phyloP scores from a whole-genome alignment of 2,888 invertebrate genomes.

The Ptychoptera albimana region DNA sequence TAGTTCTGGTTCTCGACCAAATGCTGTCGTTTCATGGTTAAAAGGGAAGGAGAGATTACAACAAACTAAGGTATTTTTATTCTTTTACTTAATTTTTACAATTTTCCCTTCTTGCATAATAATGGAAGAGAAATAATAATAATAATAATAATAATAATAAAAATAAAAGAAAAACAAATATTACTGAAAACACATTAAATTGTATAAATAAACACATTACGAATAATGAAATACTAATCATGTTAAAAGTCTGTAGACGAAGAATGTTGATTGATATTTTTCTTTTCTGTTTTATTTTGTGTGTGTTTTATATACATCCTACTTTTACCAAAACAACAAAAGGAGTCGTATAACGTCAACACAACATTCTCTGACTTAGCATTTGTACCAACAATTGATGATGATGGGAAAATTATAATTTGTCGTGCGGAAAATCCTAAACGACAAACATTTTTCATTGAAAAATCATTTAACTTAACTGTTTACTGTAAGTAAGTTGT shows the following conservation, averaged over 20 bases:
- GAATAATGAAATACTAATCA: slow-evolving; percentile 62
- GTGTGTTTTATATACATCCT: no score
- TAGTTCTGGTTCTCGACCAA: slow-evolving; percentile 36
- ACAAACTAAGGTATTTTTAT: slow-evolving; percentile 4
- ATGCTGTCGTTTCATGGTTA: slow-evolving; percentile 40
- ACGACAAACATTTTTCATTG: slow-evolving; percentile 55
- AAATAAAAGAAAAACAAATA: no score
- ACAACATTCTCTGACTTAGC: slow-evolving; percentile 2
- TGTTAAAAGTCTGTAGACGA: slow-evolving; percentile 35
- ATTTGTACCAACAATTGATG: slow-evolving; percentile 63
- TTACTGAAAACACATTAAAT: slow-evolving; percentile 20
- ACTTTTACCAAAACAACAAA: no score
- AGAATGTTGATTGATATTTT: no score
- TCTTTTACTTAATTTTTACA: no score
- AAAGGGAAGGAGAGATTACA: slow-evolving; percentile 29
- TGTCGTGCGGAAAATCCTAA: slow-evolving; percentile 73
- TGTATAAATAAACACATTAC: slow-evolving; percentile 39
- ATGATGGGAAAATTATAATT: slow-evolving; percentile 62
- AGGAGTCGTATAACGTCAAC: not conserved
- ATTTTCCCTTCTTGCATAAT: no score
- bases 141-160: no score
- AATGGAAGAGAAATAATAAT: no score
- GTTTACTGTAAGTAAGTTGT: not conserved
- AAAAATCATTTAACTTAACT: slow-evolving; percentile 19
- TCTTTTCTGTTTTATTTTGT: no score